phyloP scores from a whole-genome alignment of 2,797 vertebrate species.

The Acropternis orthonyx region DNA sequence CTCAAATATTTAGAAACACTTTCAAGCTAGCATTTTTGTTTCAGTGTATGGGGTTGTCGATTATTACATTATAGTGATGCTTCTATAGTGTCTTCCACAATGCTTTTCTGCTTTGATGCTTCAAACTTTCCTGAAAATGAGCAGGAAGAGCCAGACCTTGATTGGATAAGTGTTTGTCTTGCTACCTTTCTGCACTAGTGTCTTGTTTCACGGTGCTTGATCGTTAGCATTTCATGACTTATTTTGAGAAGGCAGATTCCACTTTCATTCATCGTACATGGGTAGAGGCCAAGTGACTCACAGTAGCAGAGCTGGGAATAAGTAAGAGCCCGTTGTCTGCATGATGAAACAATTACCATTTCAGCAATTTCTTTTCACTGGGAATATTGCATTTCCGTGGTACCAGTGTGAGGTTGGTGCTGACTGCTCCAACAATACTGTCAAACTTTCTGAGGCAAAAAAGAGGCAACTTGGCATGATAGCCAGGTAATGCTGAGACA shows the following conservation, averaged over 20 bases:
- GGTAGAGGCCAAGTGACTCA: neutral
- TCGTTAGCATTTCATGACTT: neutral
- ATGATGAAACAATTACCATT: neutral
- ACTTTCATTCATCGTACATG: neutral
- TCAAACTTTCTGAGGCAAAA: neutral
- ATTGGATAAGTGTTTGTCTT: neutral
- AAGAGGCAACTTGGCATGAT: neutral
- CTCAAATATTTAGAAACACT: neutral
- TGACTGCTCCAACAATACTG: neutral
- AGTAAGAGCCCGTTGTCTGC: neutral
- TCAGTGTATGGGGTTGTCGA: rapidly evolving
- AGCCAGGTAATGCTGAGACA: neutral
- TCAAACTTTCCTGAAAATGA: neutral
- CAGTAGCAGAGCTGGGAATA: neutral
- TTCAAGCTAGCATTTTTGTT: neutral
- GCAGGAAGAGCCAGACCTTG: neutral
- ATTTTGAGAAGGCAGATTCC: neutral
- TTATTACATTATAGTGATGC: neutral
- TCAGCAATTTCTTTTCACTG: neutral
- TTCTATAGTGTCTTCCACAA: neutral
- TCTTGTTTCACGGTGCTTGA: neutral
- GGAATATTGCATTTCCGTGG: neutral
- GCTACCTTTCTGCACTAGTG: neutral
- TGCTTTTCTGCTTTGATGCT: neutral
- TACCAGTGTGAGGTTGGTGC: neutral